A percentile compares a stretch with the other conserved stretches of the same genome.
phyloP scores from a whole-genome alignment of 1,140 invertebrate species.

The Lordiphosa clarofinis region DNA sequence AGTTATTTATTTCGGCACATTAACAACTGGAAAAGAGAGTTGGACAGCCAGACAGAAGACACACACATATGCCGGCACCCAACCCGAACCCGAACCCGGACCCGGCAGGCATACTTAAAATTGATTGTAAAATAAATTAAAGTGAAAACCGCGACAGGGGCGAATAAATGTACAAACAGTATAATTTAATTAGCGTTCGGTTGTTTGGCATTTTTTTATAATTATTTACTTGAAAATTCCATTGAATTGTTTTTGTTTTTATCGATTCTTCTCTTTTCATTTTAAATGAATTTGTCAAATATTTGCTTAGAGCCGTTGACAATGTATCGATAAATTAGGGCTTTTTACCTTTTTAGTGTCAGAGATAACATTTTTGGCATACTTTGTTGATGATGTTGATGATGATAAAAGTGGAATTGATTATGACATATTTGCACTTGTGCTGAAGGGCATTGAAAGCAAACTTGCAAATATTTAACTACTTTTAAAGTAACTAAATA shows the following conservation, averaged over 20 bases:
- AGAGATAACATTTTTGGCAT: conserved; percentile 70
- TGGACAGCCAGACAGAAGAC: conserved; percentile 10
- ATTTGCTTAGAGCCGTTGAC: conserved; percentile 46
- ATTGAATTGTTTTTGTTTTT: conserved; percentile 23
- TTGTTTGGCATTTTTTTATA: conserved; percentile 51
- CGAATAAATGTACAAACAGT: conserved; percentile 50
- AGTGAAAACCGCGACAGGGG: conserved; percentile 23
- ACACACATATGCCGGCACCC: background rate
- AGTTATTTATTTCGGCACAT: conserved; percentile 74
- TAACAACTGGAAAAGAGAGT: conserved; percentile 44
- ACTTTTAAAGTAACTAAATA: conserved; percentile 27
- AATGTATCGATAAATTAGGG: conserved; percentile 38
- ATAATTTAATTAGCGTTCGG: conserved; percentile 76
- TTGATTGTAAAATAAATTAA: conserved; percentile 76
- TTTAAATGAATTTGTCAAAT: conserved; percentile 35
- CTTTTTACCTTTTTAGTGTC: conserved; percentile 27
- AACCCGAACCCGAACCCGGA: conserved; percentile 8
- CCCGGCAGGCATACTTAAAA: conserved; percentile 44
- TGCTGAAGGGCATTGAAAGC: conserved; percentile 29
- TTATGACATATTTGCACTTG: conserved; percentile 46
- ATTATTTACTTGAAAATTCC: conserved; percentile 65
- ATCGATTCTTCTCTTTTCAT: conserved; percentile 10
- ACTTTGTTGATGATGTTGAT: conserved; percentile 34
- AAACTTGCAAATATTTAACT: conserved; percentile 33
- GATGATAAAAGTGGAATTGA: conserved; percentile 48